These are phyloP conservation scores for Abrostola tripartita DNA, from an alignment of 2,888 invertebrate genomes.

Conservation along the genomic window DNA sequence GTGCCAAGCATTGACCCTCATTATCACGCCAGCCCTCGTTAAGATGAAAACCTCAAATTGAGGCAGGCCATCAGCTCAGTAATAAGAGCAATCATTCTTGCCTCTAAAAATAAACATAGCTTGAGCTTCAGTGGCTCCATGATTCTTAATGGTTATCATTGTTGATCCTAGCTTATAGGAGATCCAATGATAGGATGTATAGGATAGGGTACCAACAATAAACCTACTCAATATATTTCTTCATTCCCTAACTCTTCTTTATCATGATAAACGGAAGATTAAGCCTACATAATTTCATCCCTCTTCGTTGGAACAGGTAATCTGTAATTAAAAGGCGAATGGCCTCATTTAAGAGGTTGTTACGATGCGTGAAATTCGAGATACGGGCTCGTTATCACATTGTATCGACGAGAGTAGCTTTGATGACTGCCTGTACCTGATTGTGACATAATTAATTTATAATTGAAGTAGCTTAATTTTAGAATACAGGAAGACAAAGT, in stretches of 20 bases:
- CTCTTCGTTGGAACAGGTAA: conserved; percentile 21
- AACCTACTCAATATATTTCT: background rate
- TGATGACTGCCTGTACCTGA: conserved; percentile 7
- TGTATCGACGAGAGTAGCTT: conserved; percentile 12
- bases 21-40: conserved; percentile 40
- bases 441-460: conserved; percentile 14
- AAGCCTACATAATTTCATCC: conserved; percentile 17
- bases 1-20: conserved; percentile 41
- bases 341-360: conserved; percentile 22
- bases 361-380: conserved; percentile 38
- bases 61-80: conserved; percentile 23
- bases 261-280: background rate
- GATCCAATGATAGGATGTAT: too few species aligned
- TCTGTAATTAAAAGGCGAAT: conserved; percentile 34
- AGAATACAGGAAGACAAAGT: background rate
- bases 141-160: too few species aligned
- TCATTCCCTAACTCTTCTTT: background rate
- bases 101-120: too few species aligned
- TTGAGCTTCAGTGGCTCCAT: too few species aligned
- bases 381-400: conserved; percentile 27
- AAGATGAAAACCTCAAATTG: conserved; percentile 31
- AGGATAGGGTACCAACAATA: background rate
- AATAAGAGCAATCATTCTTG: conserved; percentile 5
- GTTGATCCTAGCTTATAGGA: too few species aligned
- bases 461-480: conserved; percentile 5